These are phyloP conservation scores for Centropyge bicolor DNA, from an alignment of 2,797 vertebrate genomes.

Conservation along the genomic window DNA sequence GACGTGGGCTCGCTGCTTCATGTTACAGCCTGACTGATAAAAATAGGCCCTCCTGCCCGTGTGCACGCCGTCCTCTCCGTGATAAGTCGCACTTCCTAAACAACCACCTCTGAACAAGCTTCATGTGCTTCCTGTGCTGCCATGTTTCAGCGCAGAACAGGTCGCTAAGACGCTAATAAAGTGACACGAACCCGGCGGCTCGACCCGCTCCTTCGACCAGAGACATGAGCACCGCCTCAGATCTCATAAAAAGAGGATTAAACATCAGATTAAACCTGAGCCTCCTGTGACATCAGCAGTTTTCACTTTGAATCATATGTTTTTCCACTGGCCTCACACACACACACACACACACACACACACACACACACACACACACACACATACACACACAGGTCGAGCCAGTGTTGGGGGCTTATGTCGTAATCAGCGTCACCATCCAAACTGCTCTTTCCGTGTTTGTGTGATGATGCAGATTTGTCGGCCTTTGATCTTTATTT, in stretches of 20 bases:
- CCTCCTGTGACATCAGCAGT: conserved; percentile 67
- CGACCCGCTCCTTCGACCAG: conserved; percentile 12
- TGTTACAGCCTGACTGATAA: conserved; percentile 77
- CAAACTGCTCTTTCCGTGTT: conserved; percentile 53
- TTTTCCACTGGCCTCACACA: conserved; percentile 1
- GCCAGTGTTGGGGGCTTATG: conserved; percentile 34
- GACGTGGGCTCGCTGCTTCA: conserved; percentile 75
- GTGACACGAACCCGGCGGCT: background rate
- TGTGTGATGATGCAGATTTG: conserved; percentile 42
- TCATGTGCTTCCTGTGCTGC: background rate
- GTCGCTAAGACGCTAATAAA: background rate
- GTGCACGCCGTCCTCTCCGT: conserved; percentile 58
- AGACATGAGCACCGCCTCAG: conserved; percentile 37
- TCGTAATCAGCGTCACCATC: conserved; percentile 54
- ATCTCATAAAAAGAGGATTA: conserved; percentile 73
- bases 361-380: conserved; percentile 26
- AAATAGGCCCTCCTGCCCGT: conserved; percentile 78
- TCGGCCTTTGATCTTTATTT: conserved; percentile 38
- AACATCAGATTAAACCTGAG: conserved; percentile 67
- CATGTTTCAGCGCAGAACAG: background rate
- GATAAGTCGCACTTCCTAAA: conserved; percentile 62
- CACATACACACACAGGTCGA: conserved; percentile 3
- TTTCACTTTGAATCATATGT: conserved; percentile 59
- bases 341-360: conserved; percentile 21
- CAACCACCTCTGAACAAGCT: conserved; percentile 38